Conservation (phyloP, 1,140 invertebrate species). For the Eubasilissa regina region DNA sequence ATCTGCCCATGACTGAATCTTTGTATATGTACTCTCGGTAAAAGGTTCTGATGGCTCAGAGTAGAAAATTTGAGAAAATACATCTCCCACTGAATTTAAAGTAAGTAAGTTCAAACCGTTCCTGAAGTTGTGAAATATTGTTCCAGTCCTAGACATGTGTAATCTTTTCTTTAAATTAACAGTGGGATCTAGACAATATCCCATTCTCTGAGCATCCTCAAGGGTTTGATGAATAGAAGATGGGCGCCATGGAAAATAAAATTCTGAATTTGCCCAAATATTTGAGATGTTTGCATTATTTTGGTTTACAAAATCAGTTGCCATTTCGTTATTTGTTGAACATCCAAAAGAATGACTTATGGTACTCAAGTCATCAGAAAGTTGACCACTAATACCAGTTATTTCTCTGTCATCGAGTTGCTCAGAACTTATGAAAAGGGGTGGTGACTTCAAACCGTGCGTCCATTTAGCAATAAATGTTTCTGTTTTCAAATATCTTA, state of each 20-base stretch:
- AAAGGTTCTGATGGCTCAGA: neutral
- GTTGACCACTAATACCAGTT: constrained; percentile 31
- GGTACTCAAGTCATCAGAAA: constrained; percentile 24
- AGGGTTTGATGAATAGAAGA: constrained; percentile 44
- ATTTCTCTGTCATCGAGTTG: constrained; percentile 43
- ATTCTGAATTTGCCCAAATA: neutral
- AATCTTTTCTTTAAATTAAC: constrained; percentile 46
- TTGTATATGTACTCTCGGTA: neutral
- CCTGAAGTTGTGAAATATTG: neutral
- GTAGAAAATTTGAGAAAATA: constrained; percentile 47
- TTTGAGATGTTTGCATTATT: neutral
- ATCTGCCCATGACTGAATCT: constrained; percentile 21
- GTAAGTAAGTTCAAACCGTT: constrained; percentile 30
- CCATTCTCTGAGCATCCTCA: constrained; percentile 37
- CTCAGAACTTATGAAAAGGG: constrained; percentile 40
- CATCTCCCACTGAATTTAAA: constrained; percentile 53
- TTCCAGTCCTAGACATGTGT: constrained; percentile 45
- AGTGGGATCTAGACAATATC: constrained; percentile 52
- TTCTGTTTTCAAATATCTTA: constrained; percentile 40
- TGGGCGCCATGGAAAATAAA: constrained; percentile 42
- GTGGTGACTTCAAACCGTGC: constrained; percentile 48
- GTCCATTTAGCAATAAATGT: constrained; percentile 47
- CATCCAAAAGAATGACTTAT: constrained; percentile 41
- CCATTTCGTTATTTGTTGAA: neutral
- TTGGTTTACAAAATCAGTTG: neutral